Evolutionary conservation across 2,113 vertebrate species (phyloP).

Genomic region (Colaptes auratus): DNA sequence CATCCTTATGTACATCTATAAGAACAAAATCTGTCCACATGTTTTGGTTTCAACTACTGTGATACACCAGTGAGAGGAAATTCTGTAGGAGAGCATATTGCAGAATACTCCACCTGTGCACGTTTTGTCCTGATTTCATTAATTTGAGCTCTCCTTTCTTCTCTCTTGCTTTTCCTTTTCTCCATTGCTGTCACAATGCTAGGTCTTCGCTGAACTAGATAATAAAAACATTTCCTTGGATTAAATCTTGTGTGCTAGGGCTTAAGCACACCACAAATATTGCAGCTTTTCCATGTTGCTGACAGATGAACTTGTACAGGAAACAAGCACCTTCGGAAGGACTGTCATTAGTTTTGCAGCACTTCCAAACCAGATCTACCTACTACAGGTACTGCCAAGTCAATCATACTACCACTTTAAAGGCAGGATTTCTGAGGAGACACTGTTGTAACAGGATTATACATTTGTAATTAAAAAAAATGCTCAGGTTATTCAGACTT

Average conservation of each 20-base stretch:
- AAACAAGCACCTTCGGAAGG: not conserved
- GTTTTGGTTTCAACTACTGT: not conserved
- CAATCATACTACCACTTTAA: not conserved
- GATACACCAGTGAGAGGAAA: too few species aligned
- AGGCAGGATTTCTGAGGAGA: not conserved
- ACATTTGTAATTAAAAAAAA: not conserved
- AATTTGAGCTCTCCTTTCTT: conserved; percentile 82
- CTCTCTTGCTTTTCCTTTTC: conserved; percentile 85
- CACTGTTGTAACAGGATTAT: not conserved
- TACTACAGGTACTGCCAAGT: not conserved
- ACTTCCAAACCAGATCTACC: not conserved
- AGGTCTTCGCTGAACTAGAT: conserved; percentile 82
- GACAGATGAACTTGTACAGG: not conserved
- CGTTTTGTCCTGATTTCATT: conserved; percentile 82
- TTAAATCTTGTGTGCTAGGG: not conserved
- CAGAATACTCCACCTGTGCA: conserved; percentile 82
- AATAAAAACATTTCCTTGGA: not conserved
- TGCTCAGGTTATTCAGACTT: not conserved
- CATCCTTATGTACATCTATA: not conserved
- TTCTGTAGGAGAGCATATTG: not conserved
- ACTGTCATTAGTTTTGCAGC: not conserved
- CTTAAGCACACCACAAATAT: not conserved
- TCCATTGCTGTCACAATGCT: conserved; percentile 81
- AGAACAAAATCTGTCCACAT: not conserved
- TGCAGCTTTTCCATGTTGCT: not conserved